A percentile compares a stretch with the other conserved stretches of the same genome.
phyloP scores from a whole-genome alignment of 2,888 invertebrate species.

The Geophilus truncorum region DNA sequence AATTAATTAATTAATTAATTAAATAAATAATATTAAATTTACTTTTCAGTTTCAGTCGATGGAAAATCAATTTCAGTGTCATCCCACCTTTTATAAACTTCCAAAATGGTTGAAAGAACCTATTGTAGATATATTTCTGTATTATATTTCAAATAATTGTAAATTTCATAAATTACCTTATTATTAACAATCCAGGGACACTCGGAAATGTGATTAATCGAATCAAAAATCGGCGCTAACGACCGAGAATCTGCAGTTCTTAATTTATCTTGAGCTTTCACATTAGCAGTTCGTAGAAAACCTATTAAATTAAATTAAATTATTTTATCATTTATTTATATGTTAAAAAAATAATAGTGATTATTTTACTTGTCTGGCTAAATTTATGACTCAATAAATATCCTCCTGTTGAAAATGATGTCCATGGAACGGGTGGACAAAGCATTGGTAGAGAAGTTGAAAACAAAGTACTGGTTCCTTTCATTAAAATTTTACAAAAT shows the following conservation, averaged over 20 bases:
- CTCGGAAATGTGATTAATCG: conserved; percentile 84
- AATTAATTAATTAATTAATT: too few relatives aligned
- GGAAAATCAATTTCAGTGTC: not conserved
- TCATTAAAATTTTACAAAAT: too few relatives aligned
- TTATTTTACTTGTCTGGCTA: not conserved
- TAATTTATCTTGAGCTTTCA: too few relatives aligned
- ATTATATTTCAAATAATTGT: too few relatives aligned
- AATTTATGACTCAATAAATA: conserved; percentile 56
- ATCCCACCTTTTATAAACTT: conserved; percentile 58
- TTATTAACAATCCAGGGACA: conserved; percentile 91
- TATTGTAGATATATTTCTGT: too few relatives aligned
- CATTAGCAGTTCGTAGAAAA: too few relatives aligned
- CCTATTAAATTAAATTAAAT: not conserved
- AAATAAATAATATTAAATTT: too few relatives aligned
- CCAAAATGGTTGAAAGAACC: conserved; percentile 60
- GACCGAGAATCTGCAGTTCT: too few relatives aligned
- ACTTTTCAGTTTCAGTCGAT: not conserved
- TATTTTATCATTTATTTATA: not conserved
- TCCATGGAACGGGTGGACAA: conserved; percentile 85
- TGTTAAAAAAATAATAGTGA: too few relatives aligned
- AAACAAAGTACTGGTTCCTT: too few relatives aligned
- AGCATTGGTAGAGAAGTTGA: conserved; percentile 75
- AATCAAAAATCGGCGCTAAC: conserved; percentile 85
- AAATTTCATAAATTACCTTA: too few relatives aligned
- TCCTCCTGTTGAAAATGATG: conserved; percentile 63